phyloP scores from a whole-genome alignment of 2,797 vertebrate species.

The Coregonus suidteri region DNA sequence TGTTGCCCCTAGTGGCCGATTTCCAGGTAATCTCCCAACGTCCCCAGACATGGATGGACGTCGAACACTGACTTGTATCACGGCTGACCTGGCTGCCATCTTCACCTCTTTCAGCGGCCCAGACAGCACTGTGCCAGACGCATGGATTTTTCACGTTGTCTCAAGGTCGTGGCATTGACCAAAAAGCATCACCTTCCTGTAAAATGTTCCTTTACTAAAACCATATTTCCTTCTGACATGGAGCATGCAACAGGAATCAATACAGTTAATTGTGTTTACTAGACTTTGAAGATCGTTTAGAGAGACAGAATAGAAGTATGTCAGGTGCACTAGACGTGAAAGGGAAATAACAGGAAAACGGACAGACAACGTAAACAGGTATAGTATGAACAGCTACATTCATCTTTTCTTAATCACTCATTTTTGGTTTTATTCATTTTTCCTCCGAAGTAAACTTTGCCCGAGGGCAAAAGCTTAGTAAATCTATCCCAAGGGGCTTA shows the following conservation, averaged over 20 bases:
- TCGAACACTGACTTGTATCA: too few species aligned
- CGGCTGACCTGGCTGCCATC: background rate
- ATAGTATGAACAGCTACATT: background rate
- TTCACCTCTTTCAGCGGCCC: constrained; percentile 1
- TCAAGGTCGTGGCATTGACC: constrained; percentile 60
- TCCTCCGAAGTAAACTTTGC: background rate
- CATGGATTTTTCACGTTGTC: constrained; percentile 51
- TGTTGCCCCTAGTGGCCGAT: too few species aligned
- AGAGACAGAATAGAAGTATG: constrained; percentile 33
- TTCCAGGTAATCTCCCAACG: too few species aligned
- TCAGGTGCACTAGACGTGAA: constrained; percentile 12
- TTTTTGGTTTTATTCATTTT: background rate
- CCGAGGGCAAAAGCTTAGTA: background rate
- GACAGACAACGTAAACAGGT: constrained; percentile 8
- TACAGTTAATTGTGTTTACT: constrained; percentile 71
- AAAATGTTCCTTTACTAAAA: constrained; percentile 59
- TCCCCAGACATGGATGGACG: too few species aligned
- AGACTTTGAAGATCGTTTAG: constrained; percentile 35
- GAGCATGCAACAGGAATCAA: constrained; percentile 59
- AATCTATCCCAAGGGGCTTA: background rate
- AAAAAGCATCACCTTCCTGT: constrained; percentile 63
- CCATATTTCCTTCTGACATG: constrained; percentile 55
- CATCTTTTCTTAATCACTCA: background rate
- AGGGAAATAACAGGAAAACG: constrained; percentile 41
- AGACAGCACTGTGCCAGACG: constrained; percentile 32